Evolutionary conservation across 2,113 vertebrate species (phyloP).

Genomic region (Carettochelys insculpta): DNA sequence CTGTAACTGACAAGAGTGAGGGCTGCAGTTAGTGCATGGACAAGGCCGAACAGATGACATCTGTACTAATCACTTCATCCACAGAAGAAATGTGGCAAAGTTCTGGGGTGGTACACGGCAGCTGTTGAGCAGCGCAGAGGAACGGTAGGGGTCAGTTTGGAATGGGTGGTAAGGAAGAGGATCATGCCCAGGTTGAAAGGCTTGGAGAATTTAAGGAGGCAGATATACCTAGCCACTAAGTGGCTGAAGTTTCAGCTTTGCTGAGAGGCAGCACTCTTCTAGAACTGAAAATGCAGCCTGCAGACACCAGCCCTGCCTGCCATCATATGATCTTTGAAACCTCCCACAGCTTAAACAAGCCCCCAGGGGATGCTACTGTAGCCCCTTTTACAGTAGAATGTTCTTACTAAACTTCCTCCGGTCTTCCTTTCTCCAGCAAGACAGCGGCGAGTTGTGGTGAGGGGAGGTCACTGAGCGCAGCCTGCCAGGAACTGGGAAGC

Average conservation of each 20-base stretch:
- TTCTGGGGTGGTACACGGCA: neutral
- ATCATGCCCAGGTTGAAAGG: neutral
- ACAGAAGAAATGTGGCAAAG: neutral
- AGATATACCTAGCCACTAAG: neutral
- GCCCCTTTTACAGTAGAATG: no score
- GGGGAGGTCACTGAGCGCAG: constrained; percentile 74
- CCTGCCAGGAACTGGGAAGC: constrained; percentile 84
- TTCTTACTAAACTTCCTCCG: constrained; percentile 51
- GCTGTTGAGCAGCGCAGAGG: neutral
- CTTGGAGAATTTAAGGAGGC: neutral
- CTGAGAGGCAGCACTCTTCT: neutral
- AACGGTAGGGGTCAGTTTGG: neutral
- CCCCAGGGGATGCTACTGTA: neutral
- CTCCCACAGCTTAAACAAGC: neutral
- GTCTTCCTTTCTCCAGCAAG: constrained; percentile 73
- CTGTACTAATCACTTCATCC: neutral
- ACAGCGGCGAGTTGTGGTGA: constrained; percentile 81
- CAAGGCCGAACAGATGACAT: neutral
- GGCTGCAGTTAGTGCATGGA: neutral
- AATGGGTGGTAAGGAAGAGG: neutral
- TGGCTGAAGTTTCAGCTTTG: neutral
- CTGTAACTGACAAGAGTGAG: constrained; percentile 76
- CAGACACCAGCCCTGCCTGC: neutral
- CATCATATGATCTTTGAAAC: neutral
- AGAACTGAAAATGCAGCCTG: no score